These are phyloP conservation scores for Clarias laeviceps DNA, from an alignment of 2,797 vertebrate species.

Conservation along the genomic window DNA sequence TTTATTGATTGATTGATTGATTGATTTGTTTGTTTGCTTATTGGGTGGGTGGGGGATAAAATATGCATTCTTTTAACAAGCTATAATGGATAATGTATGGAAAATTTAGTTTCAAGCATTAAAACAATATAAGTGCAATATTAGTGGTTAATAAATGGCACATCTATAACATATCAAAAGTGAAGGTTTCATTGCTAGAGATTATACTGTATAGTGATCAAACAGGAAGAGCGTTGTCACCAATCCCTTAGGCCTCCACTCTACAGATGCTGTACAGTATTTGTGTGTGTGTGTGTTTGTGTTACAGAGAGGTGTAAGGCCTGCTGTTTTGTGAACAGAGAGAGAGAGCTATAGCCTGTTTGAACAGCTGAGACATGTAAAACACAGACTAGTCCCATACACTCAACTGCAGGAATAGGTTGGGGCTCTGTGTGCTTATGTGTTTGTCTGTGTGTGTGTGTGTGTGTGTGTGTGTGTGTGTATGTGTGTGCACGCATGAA, in stretches of 20 bases:
- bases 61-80: background rate
- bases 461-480: background rate
- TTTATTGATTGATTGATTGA: too few relatives aligned
- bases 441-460: background rate
- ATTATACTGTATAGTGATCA: background rate
- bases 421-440: background rate
- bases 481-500: too few relatives aligned
- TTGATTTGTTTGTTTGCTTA: too few relatives aligned
- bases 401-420: constrained; percentile 32
- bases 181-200: background rate
- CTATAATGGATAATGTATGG: background rate
- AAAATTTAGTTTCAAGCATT: background rate
- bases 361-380: constrained; percentile 59
- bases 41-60: too few relatives aligned
- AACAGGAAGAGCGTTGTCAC: constrained; percentile 11
- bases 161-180: background rate
- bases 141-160: background rate
- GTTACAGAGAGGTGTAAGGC: constrained; percentile 39
- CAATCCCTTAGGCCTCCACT: background rate
- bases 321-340: constrained; percentile 35
- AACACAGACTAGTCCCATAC: constrained; percentile 45
- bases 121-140: background rate
- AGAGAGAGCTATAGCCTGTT: constrained; percentile 38
- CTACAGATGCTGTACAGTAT: constrained; percentile 6
- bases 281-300: constrained; percentile 26